Percentiles rank a stretch among this genome's conserved stretches.
Evolutionary conservation across 2,888 invertebrate species (phyloP).

Genomic region (Proisotoma minuta): DNA sequence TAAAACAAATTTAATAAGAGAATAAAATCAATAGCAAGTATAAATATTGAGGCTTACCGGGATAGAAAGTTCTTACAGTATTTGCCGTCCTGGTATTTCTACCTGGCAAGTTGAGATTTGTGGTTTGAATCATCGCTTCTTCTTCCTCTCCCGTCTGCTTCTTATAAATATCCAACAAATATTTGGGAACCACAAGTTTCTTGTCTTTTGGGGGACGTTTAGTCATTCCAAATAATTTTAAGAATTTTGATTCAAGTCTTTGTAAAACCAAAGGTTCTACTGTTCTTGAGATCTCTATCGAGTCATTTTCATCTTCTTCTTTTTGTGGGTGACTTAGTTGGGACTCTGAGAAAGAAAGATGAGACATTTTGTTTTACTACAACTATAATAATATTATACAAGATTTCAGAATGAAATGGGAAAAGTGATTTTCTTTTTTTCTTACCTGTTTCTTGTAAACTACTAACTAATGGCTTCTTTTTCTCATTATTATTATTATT

Average conservation of each 20-base stretch:
- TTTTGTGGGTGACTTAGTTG: constrained; percentile 7
- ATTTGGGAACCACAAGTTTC: constrained; percentile 42
- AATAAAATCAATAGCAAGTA: background rate
- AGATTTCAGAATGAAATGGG: background rate
- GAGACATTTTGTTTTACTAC: background rate
- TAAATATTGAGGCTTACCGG: constrained; percentile 56
- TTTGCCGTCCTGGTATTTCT: constrained; percentile 71
- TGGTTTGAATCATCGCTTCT: constrained; percentile 58
- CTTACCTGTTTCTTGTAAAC: background rate
- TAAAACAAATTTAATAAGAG: background rate
- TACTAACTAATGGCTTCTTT: background rate
- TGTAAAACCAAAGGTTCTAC: constrained; percentile 44
- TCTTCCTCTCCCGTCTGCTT: constrained; percentile 61
- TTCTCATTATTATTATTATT: too few species aligned
- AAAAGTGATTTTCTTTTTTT: background rate
- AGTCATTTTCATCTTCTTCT: constrained; percentile 17
- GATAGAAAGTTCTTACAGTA: constrained; percentile 74
- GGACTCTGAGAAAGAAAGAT: constrained; percentile 11
- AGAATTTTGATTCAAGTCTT: constrained; percentile 45
- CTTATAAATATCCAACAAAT: constrained; percentile 64
- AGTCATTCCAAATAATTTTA: constrained; percentile 45
- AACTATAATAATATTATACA: too few species aligned
- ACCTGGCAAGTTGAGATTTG: constrained; percentile 64
- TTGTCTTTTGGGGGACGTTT: constrained; percentile 38
- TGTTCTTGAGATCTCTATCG: constrained; percentile 29